phyloP scores from a whole-genome alignment of 2,888 invertebrate species.

The Chalcosyrphus nemorum region DNA sequence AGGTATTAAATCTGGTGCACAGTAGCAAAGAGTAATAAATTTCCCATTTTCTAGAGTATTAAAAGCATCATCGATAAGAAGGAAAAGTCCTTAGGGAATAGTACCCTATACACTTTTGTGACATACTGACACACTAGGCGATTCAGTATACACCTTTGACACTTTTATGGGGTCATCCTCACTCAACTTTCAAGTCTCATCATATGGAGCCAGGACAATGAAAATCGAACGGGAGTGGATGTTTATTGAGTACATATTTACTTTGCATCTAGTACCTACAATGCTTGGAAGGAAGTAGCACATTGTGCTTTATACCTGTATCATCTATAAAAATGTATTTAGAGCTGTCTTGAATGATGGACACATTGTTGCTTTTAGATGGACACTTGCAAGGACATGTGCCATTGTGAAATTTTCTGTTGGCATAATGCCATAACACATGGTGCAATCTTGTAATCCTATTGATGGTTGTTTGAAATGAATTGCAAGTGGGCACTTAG shows the following conservation, averaged over 20 bases:
- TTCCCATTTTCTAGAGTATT: slow-evolving; percentile 30
- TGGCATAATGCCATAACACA: slow-evolving; percentile 48
- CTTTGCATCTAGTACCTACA: slow-evolving; percentile 2
- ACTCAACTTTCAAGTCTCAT: neutral
- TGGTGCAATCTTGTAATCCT: too few species aligned
- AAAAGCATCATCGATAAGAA: slow-evolving; percentile 18
- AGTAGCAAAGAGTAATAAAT: slow-evolving; percentile 42
- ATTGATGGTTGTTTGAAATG: too few species aligned
- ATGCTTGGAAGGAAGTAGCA: slow-evolving; percentile 5
- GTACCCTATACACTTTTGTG: neutral
- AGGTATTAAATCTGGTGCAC: slow-evolving; percentile 53
- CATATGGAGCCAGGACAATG: slow-evolving; percentile 47
- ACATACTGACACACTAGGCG: slow-evolving; percentile 17
- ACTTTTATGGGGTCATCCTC: slow-evolving; percentile 13
- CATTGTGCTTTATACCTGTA: neutral
- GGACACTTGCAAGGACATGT: neutral
- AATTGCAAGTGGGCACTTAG: too few species aligned
- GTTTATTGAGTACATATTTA: slow-evolving; percentile 37
- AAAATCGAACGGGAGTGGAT: slow-evolving; percentile 48
- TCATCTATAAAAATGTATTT: neutral
- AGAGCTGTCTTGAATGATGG: neutral
- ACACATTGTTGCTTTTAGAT: slow-evolving; percentile 13
- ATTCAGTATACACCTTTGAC: neutral
- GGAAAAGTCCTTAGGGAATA: neutral
- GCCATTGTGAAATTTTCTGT: neutral